phyloP scores from a whole-genome alignment of 1,140 invertebrate genomes.

The Pogonognathellus flavescens region DNA sequence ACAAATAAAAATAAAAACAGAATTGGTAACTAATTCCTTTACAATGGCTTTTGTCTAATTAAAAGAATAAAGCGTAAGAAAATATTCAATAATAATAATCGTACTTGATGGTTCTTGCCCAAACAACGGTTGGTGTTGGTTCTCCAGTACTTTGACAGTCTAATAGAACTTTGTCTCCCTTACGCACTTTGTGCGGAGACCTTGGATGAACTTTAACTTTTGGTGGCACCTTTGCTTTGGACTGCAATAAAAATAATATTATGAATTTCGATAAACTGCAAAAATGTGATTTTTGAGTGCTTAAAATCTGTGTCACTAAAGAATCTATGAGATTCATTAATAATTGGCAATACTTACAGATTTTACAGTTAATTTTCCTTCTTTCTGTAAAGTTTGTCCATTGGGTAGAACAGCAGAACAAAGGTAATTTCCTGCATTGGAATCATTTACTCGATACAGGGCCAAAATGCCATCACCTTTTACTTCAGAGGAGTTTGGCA shows the following conservation, averaged over 20 bases:
- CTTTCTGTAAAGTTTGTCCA: constrained; percentile 69
- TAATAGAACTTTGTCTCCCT: constrained; percentile 77
- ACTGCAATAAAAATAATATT: too few relatives aligned
- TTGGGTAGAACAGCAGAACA: constrained; percentile 79
- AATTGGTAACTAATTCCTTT: too few relatives aligned
- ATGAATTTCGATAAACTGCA: too few relatives aligned
- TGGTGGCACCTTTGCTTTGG: constrained; percentile 69
- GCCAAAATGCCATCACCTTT: constrained; percentile 76
- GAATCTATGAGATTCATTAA: too few relatives aligned
- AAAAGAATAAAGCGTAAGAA: too few relatives aligned
- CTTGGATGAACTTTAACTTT: constrained; percentile 76
- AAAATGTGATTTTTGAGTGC: too few relatives aligned
- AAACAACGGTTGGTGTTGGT: constrained; percentile 81
- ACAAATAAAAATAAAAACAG: too few relatives aligned
- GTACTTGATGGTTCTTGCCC: constrained; percentile 73
- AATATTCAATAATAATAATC: too few relatives aligned
- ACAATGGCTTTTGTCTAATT: too few relatives aligned
- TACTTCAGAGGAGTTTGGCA: constrained; percentile 81
- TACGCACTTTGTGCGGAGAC: constrained; percentile 71
- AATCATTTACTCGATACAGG: constrained; percentile 80
- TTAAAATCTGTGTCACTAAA: too few relatives aligned
- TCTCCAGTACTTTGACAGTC: constrained; percentile 82
- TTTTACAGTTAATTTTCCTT: constrained; percentile 70
- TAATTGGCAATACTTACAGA: too few relatives aligned
- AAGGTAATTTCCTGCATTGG: constrained; percentile 88